These are phyloP conservation scores for Sweltsa coloradensis DNA, from an alignment of 1,140 invertebrate genomes.

Conservation along the genomic window DNA sequence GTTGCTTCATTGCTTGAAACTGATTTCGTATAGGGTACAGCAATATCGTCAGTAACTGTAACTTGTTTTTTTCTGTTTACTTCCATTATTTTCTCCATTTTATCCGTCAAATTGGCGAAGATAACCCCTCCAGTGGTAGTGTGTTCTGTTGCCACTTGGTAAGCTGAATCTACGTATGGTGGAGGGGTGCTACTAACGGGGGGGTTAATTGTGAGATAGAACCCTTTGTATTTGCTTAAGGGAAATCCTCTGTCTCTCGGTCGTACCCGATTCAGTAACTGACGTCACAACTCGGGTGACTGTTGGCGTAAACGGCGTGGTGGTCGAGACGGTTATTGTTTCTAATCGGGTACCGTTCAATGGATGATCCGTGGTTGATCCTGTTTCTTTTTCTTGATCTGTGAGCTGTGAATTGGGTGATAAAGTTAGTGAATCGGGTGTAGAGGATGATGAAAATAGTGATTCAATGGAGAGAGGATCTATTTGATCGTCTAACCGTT, in stretches of 20 bases:
- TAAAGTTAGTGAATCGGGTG: no score
- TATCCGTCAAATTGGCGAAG: constrained; percentile 4
- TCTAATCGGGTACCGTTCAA: no score
- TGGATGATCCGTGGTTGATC: no score
- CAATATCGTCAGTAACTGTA: not conserved
- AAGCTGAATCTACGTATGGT: not conserved
- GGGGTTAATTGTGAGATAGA: not conserved
- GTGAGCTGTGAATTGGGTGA: no score
- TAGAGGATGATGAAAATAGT: no score
- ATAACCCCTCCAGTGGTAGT: not conserved
- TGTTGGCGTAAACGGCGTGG: constrained; percentile 24
- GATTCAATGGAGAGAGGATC: no score
- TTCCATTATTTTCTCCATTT: constrained; percentile 14
- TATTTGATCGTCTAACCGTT: no score
- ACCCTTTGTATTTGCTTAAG: constrained; percentile 20
- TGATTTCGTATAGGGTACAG: not conserved
- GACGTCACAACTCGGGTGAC: constrained; percentile 35
- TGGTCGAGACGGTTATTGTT: no score
- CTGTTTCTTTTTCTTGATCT: no score
- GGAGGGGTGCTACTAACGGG: not conserved
- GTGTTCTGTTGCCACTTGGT: not conserved
- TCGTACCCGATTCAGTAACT: constrained; percentile 32
- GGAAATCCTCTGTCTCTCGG: constrained; percentile 33
- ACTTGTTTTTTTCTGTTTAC: constrained; percentile 8
- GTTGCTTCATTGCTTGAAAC: not conserved